phyloP scores from a whole-genome alignment of 2,797 vertebrate genomes.

The Melanotaenia boesemani region DNA sequence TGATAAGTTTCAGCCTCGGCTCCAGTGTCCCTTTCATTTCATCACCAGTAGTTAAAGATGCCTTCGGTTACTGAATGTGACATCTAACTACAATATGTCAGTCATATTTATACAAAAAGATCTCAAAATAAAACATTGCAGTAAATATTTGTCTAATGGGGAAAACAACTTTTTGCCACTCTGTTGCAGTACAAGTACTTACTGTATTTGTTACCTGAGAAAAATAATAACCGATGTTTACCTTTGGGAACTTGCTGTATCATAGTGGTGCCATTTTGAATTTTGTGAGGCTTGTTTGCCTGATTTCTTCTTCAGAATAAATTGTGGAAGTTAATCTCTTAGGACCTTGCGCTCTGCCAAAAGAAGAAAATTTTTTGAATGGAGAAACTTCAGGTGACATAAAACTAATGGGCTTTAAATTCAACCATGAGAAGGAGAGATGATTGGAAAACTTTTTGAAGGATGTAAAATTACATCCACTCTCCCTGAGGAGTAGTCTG shows the following conservation, averaged over 20 bases:
- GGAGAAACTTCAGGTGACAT: constrained; percentile 63
- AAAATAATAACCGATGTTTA: background rate
- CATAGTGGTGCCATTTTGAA: constrained; percentile 11
- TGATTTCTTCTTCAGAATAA: constrained; percentile 45
- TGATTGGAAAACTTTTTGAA: constrained; percentile 81
- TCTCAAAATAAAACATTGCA: background rate
- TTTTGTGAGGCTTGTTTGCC: constrained; percentile 46
- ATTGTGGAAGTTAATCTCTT: constrained; percentile 45
- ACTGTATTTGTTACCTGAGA: constrained; percentile 13
- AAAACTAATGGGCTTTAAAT: constrained; percentile 80
- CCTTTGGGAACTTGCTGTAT: constrained; percentile 10
- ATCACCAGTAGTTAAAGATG: constrained; percentile 14
- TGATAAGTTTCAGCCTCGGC: constrained; percentile 25
- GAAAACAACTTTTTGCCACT: background rate
- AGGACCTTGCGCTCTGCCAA: constrained; percentile 37
- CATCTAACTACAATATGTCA: background rate
- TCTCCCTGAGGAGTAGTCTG: constrained; percentile 54
- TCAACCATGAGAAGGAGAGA: constrained; percentile 70
- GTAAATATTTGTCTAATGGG: background rate
- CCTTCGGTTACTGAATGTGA: constrained; percentile 8
- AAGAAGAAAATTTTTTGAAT: constrained; percentile 48
- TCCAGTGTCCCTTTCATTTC: constrained; percentile 25
- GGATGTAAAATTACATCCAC: constrained; percentile 70
- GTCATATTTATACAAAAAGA: background rate
- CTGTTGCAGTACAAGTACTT: background rate